A percentile compares a stretch with the other conserved stretches of the same genome.
phyloP scores from a whole-genome alignment of 1,140 invertebrate species.

The Sinella curviseta region DNA sequence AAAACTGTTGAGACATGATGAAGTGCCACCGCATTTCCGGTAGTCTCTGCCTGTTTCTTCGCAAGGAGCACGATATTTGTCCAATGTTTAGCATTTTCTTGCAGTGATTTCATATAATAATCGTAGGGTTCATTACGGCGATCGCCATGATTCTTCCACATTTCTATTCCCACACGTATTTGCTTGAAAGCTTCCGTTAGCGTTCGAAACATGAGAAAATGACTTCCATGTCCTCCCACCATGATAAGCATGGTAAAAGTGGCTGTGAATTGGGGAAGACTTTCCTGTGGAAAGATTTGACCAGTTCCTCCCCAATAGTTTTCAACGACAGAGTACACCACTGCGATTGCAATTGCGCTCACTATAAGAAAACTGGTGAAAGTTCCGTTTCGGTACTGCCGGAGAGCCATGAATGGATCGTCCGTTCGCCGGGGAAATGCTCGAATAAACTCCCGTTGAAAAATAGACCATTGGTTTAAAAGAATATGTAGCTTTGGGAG shows the following conservation, averaged over 20 bases:
- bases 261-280: not conserved
- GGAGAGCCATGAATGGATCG: not conserved
- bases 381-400: not conserved
- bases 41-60: not conserved
- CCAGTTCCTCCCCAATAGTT: not conserved
- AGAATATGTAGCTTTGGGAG: not conserved
- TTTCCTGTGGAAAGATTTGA: not conserved
- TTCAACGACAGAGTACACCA: not conserved
- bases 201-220: constrained; percentile 2
- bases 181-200: not conserved
- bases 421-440: not conserved
- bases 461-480: not conserved
- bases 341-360: not conserved
- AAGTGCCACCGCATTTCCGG: not conserved
- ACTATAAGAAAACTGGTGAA: not conserved
- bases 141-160: not conserved
- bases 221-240: not conserved
- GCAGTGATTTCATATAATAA: not conserved
- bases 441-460: not conserved
- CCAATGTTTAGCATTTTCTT: not conserved
- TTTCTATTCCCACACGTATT: not conserved
- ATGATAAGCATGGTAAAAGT: constrained; percentile 12
- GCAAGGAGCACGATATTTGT: not conserved
- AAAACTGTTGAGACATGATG: not conserved
- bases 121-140: not conserved